These are phyloP conservation scores for Orchesella flavescens DNA, from an alignment of 2,888 invertebrate genomes.

Conservation along the genomic window DNA sequence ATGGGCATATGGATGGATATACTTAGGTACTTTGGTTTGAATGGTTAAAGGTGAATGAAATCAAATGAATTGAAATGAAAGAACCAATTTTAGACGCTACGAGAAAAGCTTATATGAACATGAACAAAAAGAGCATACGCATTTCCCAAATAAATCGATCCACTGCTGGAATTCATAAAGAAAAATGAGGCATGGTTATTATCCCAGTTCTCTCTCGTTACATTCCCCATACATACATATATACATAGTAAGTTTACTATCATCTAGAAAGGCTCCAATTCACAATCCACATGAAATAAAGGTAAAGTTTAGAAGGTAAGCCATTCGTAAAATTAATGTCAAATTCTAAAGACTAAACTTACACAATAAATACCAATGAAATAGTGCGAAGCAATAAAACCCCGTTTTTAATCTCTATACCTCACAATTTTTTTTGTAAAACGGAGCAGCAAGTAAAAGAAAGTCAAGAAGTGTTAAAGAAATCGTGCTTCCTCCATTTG, in stretches of 20 bases:
- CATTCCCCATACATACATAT: too few species aligned
- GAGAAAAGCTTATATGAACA: too few species aligned
- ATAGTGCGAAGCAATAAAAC: slow-evolving; percentile 41
- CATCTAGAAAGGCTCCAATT: too few species aligned
- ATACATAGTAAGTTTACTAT: too few species aligned
- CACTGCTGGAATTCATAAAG: slow-evolving; percentile 14
- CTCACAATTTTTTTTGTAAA: background rate
- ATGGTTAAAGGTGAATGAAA: too few species aligned
- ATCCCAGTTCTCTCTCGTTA: slow-evolving; percentile 16
- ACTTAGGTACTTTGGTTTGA: too few species aligned
- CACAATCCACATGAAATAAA: slow-evolving; percentile 1
- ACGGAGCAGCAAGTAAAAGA: too few species aligned
- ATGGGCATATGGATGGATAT: too few species aligned
- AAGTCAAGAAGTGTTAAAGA: background rate
- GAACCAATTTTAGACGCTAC: too few species aligned
- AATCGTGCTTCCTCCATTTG: background rate
- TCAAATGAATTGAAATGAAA: too few species aligned
- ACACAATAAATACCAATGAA: slow-evolving; percentile 53
- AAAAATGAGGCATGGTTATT: slow-evolving; percentile 29
- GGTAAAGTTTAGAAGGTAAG: slow-evolving; percentile 38
- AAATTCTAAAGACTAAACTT: slow-evolving; percentile 47
- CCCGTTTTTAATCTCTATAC: slow-evolving; percentile 51
- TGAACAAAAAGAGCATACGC: too few species aligned
- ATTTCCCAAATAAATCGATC: background rate
- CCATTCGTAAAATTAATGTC: slow-evolving; percentile 58